Base-by-base conservation (phyloP, 2,113 vertebrate genomes). In the Lethenteron reissneri region DNA sequence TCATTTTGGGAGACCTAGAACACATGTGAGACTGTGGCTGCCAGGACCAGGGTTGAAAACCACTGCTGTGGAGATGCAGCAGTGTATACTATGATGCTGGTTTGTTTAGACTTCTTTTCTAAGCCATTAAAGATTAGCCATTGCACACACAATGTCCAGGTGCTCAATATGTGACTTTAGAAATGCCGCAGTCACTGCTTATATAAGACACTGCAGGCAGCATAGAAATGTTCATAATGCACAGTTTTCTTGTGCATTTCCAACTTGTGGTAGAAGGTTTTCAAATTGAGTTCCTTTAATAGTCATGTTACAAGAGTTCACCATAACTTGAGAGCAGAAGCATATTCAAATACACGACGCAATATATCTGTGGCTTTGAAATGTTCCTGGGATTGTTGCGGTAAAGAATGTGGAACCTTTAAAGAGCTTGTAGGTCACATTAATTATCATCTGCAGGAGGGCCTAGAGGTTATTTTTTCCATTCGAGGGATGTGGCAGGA, bases 21-120 rank as follows among this genome's bases (percentile, higher is more conserved):
- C 73, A 73, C 75, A 74, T 74, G 76, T 71, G 72, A 74, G 72
- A 73, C 72, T 64, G 12, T 73, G 57, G 69, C 73, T 74, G 72
- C 14, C 56, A 72, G 72, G 74, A 69, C 69, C 76, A 73, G 72
- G 59, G 59, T 70, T 72, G 59, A 62, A 69, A 58, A 56, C 68
- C 17, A 70, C 56, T 72, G 62, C 57, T 68, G 62, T 19, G 12
- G 2, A 4, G 8, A 14, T 9, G 12, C 3, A 76, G 73, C 76
- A 73, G 73, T 73, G 72, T 74, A 41, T 70, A 71, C 57, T 76
- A 76, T 12, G 72, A 13, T 73, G 77, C 77, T 77, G 69, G 71
- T 72, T 70, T 72, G 70, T 69, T 73, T 74, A 74, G 72, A 74
- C 25, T 25, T 8, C 9, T 69, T 57, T 25, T 25, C 25, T 25